Base-by-base conservation (phyloP, 2,888 invertebrate species). In the Scaptomyza cyrtandrae region DNA sequence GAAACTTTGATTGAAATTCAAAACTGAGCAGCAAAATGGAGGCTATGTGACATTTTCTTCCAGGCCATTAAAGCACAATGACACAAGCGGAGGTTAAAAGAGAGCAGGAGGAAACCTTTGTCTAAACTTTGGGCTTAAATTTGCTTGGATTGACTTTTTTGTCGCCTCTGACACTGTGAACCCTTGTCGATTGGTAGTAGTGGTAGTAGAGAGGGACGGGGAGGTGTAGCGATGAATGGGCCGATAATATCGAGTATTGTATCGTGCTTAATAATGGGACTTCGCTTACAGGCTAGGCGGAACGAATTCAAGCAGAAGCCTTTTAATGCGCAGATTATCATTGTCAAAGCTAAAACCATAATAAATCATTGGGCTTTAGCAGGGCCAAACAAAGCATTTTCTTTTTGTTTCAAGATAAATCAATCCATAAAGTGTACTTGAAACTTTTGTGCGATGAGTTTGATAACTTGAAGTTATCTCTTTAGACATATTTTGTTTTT, bases 361-460 rank as follows among this genome's bases (percentile, higher is more conserved):
- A 86, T 86, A 83, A 86, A 83, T 86, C 86, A 83, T 78, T 75
- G 11, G 48, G 37, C 14, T 43, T 53, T 33, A 54, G 29, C 53
- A 49, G 6, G 10, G 43, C 24, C 35, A 27, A 45, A 19, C 56
- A 37, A 46, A 33, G 7, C 13, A 31, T 37, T 9, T 55, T 33
- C 16, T 24, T 19, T 3, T 33, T 31, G 19, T 45, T 6, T 29
- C 31, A 9, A 41, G 16, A 16, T 14, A 27, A 31, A 13, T 33
- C 6, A 33, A 10, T 29, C 29, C 11, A 27, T 53, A 41, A 16
- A 39, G 27, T 41, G 11, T 39, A 48, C 58, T 53, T 48, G 11
- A 57, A 11, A 39, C 13, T 4, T 37, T 49, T 9, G 11, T 5
- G 16, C 33, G 6, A n/a, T 13, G 4, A 37, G 19, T 50, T 11